Evolutionary conservation across 2,888 invertebrate species (phyloP), one percentile per base, ranked within the genome.

Genomic region (Frankliniella intonsa): DNA sequence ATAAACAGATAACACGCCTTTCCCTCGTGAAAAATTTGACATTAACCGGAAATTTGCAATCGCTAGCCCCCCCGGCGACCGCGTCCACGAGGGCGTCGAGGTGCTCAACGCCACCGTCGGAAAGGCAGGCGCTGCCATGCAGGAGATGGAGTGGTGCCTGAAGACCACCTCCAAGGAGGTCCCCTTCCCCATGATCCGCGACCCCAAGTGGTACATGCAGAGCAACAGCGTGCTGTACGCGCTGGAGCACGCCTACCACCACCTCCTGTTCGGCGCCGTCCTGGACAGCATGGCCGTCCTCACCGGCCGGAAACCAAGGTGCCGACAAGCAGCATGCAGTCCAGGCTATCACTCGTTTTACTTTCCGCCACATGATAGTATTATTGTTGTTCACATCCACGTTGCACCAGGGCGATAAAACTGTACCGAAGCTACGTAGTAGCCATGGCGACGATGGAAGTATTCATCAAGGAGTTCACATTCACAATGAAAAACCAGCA

Each of bases 31-130:
- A 38, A 38, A 38, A 38, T 38, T 38, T 38, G 2, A 38, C 38
- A 38, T 5, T 38, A 3, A 3, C 38, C 38, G 5, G 2, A 3
- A 2, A 38, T 38, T 38, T 38, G 38, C 5, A 5, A 38, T 38
- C 5, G 38, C 38, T 5, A 38, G 38, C 38, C 38, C 55, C 14
- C 55, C 14, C 55, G 19, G 55, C 55, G 55, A 55, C 14, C 38
- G 38, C 38, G 38, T 38, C 38, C 38, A 55, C 14, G 22, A 22
- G 22, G n/a, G 3, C 7, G 69, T 69, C n/a, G 69, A 69, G n/a
- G 69, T 69, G 69, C n/a, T 69, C 9, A 69, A 69, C 69, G 69
- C 22, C 7, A 69, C 69, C n/a, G 22, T 69, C n/a, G 69, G 69
- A 5, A 5, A 55, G 55, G 17, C 17, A 8, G 55, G 55, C 55